Base-by-base conservation (phyloP, 2,888 invertebrate species). In the Trachelus iudaicus region DNA sequence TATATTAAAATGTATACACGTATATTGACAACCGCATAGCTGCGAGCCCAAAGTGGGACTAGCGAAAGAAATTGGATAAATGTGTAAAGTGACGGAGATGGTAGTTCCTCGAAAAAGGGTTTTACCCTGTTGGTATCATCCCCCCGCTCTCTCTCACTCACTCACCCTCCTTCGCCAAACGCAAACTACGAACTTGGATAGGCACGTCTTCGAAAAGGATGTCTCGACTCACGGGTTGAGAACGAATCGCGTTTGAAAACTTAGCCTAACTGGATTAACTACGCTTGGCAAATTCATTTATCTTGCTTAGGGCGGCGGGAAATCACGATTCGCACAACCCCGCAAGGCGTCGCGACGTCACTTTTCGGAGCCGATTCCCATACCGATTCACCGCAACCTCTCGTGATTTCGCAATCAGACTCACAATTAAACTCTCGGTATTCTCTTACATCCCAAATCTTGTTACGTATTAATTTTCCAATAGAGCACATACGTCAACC, bases 241-340 rank as follows among this genome's bases (percentile, higher is more conserved):
- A 37, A 34, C 69, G 68, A 77, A 73, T 79, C 76, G 78, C 73
- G 33, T 76, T 79, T 76, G 78, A 79, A 76, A 79, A 79, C 78
- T 79, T 79, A 69, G 73, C 69, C 78, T 79, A 79, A 79, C 73
- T 76, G 69, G 78, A 79, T 79, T 79, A 79, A 79, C 78, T 73
- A 68, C 73, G 56, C 75, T 40, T 69, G 71, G 71, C 68, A 75
- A 79, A 79, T 79, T 79, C 76, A 76, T 76, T 76, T 76, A 79
- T 79, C 78, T 76, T 71, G 71, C 71, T 30, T 12, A 71, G 71
- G 12, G 33, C 71, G 31, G 6, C 71, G 11, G 71, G 15, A 71
- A 71, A 71, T 71, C 71, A 31, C 31, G 15, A 71, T 71, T 71
- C 71, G 23, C 71, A 23, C 12, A 31, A 12, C 71, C 71, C 71